Conservation (phyloP, 2,113 vertebrate genomes). For the Astur gentilis region DNA sequence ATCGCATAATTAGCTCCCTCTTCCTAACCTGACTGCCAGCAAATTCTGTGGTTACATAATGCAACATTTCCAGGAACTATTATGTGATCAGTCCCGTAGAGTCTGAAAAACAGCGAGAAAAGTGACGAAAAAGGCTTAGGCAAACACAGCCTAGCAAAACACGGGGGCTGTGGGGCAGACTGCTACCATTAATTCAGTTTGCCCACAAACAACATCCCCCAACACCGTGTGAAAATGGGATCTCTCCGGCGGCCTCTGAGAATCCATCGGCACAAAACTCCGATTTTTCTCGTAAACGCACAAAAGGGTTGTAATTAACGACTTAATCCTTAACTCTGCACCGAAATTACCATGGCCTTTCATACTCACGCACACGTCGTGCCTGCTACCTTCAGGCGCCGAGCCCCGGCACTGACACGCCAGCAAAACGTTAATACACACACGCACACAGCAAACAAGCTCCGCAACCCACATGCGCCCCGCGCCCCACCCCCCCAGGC, state of each 20-base stretch:
- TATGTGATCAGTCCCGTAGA: slow-evolving; percentile 29
- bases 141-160: neutral
- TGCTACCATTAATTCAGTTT: neutral
- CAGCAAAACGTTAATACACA: neutral
- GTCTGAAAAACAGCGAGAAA: slow-evolving; percentile 34
- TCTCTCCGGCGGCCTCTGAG: neutral
- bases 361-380: neutral
- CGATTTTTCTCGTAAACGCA: neutral
- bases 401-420: neutral
- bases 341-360: neutral
- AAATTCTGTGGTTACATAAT: slow-evolving; percentile 78
- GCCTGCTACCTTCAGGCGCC: neutral
- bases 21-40: slow-evolving; percentile 63
- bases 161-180: neutral
- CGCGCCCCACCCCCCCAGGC: neutral
- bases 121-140: neutral
- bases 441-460: neutral
- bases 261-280: neutral
- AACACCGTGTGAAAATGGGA: neutral
- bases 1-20: slow-evolving; percentile 65
- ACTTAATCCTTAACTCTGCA: neutral
- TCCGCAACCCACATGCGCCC: neutral
- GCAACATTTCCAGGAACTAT: slow-evolving; percentile 78
- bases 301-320: neutral
- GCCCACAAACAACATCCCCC: slow-evolving; percentile 2